Percentiles rank a stretch among this genome's conserved stretches.
Conservation (phyloP, 2,888 invertebrate species). For the Gari tellinella region DNA sequence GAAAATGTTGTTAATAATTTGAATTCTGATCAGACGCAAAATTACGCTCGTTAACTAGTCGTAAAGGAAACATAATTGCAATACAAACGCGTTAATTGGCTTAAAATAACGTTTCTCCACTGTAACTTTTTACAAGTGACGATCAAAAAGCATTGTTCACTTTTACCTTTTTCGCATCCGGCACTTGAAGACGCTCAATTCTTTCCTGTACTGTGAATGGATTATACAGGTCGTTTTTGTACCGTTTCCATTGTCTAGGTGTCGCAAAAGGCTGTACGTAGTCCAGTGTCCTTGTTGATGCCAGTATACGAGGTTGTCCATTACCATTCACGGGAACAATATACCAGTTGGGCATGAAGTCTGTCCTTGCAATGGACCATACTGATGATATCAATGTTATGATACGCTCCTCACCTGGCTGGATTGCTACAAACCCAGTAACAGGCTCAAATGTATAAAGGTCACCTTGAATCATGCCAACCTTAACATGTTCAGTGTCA, state of each 20-base stretch:
- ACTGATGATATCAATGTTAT: conserved; percentile 42
- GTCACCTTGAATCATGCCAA: conserved; percentile 65
- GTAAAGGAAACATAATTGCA: no score
- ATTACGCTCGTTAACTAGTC: no score
- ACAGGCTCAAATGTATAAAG: conserved; percentile 63
- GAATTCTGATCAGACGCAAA: no score
- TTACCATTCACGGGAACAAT: conserved; percentile 33
- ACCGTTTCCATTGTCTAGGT: conserved; percentile 71
- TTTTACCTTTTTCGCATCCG: conserved; percentile 40
- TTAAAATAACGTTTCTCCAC: no score
- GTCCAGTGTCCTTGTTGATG: conserved; percentile 57
- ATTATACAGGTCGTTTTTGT: conserved; percentile 60
- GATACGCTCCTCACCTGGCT: conserved; percentile 27
- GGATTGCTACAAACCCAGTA: conserved; percentile 47
- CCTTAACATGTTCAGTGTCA: conserved; percentile 49
- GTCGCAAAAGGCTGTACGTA: conserved; percentile 67
- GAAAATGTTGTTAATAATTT: no score
- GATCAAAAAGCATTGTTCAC: no score
- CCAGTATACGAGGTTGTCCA: conserved; percentile 58
- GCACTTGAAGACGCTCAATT: conserved; percentile 18
- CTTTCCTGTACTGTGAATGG: conserved; percentile 69
- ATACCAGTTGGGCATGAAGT: conserved; percentile 74
- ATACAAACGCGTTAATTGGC: no score
- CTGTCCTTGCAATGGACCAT: conserved; percentile 70
- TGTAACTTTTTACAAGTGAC: no score